Evolutionary conservation across 2,113 vertebrate genomes (phyloP).

Genomic region (Trachemys scripta): DNA sequence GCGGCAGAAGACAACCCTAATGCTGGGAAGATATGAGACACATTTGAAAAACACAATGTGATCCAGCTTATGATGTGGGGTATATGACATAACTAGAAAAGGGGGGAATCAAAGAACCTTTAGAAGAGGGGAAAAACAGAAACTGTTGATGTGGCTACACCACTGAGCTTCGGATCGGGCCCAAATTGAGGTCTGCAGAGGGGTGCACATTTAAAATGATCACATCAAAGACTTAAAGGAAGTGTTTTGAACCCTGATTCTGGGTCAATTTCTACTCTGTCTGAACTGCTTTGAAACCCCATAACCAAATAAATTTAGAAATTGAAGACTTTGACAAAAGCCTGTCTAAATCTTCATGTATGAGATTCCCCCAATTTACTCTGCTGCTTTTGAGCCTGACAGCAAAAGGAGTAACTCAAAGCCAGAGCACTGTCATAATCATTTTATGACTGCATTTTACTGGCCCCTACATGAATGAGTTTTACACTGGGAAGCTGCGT

Average conservation of each 20-base stretch:
- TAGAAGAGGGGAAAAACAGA: neutral
- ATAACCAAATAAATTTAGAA: neutral
- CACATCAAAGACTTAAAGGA: neutral
- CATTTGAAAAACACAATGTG: neutral
- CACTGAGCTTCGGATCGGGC: neutral
- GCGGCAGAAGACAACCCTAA: neutral
- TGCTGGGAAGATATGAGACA: neutral
- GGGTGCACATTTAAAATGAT: neutral
- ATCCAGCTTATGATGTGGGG: neutral
- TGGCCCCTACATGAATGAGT: neutral
- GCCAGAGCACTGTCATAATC: neutral
- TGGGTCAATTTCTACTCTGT: neutral
- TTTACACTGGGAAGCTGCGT: neutral
- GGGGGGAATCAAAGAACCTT: neutral
- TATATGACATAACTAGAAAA: neutral
- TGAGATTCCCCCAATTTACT: neutral
- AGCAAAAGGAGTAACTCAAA: neutral
- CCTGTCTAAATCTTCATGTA: neutral
- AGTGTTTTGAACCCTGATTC: neutral
- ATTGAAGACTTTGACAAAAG: constrained; percentile 2
- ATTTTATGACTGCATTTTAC: neutral
- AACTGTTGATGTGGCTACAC: neutral
- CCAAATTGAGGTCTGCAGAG: neutral
- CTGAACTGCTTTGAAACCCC: neutral
- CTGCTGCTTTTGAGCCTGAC: neutral